These are phyloP conservation scores for Poeciliopsis gracilis DNA, from an alignment of 2,797 vertebrate genomes.

Conservation along the genomic window DNA sequence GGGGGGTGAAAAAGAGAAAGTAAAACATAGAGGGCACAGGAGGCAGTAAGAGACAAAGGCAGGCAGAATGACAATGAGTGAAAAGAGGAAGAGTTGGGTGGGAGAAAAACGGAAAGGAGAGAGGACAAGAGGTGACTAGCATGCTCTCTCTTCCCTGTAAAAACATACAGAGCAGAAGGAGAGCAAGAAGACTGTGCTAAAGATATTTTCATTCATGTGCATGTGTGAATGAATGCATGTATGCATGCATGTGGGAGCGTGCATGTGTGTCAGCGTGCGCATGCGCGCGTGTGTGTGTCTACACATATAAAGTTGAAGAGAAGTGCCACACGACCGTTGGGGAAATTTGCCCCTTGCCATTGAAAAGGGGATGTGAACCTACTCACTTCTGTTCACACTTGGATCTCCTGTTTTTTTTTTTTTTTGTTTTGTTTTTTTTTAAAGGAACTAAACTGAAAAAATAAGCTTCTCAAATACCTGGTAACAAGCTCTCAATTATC, in stretches of 20 bases:
- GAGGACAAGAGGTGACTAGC: conserved; percentile 53
- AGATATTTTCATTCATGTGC: conserved; percentile 25
- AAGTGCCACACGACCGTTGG: conserved; percentile 5
- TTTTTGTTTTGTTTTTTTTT: conserved; percentile 14
- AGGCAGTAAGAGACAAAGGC: conserved; percentile 56
- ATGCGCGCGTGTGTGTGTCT: neutral
- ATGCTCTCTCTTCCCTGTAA: conserved; percentile 30
- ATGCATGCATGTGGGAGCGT: neutral
- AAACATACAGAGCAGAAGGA: conserved; percentile 36
- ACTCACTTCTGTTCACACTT: conserved; percentile 68
- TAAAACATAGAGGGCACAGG: conserved; percentile 51
- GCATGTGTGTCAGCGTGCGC: neutral
- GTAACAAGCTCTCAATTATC: neutral
- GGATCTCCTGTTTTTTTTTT: conserved; percentile 18
- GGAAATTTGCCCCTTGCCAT: conserved; percentile 53
- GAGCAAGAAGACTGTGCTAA: conserved; percentile 52
- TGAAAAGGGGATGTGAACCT: conserved; percentile 76
- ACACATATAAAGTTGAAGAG: conserved; percentile 2
- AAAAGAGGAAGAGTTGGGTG: conserved; percentile 43
- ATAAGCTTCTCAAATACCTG: conserved; percentile 35
- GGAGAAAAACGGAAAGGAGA: neutral
- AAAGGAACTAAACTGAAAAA: conserved; percentile 51
- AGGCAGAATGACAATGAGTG: conserved; percentile 55
- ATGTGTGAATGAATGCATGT: neutral
- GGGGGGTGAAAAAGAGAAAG: conserved; percentile 30